phyloP scores from a whole-genome alignment of 2,113 vertebrate genomes.

The Proterorhinus semilunaris region DNA sequence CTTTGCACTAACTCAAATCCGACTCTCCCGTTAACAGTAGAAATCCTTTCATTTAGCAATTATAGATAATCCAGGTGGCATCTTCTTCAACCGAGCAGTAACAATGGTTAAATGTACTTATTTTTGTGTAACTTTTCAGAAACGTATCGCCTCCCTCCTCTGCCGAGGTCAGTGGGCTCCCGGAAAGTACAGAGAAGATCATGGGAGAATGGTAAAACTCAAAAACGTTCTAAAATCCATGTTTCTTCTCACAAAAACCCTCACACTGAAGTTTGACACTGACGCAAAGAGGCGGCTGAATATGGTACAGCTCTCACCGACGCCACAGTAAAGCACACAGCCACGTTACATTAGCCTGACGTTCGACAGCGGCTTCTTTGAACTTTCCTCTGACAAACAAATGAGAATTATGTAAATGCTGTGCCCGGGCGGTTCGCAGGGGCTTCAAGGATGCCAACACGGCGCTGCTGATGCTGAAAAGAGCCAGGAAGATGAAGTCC shows the following conservation, averaged over 20 bases:
- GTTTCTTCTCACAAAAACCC: background rate
- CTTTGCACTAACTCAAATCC: too few relatives aligned
- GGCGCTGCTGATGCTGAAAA: slow-evolving; percentile 88
- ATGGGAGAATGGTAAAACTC: slow-evolving; percentile 88
- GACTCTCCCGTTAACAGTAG: too few relatives aligned
- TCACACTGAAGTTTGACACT: background rate
- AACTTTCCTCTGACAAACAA: too few relatives aligned
- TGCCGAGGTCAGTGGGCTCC: slow-evolving; percentile 52
- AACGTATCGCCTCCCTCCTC: slow-evolving; percentile 54
- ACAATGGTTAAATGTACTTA: background rate
- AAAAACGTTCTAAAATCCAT: too few relatives aligned
- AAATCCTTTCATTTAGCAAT: too few relatives aligned
- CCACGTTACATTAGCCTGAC: background rate
- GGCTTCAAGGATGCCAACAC: slow-evolving; percentile 86
- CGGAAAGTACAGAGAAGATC: slow-evolving; percentile 85
- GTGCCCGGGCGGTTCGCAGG: slow-evolving; percentile 68
- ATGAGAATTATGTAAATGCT: background rate
- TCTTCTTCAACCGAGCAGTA: too few relatives aligned
- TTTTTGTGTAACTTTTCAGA: slow-evolving; percentile 40
- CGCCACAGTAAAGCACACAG: background rate
- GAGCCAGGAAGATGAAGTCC: slow-evolving; percentile 89
- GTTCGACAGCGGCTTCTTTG: background rate
- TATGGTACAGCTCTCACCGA: too few relatives aligned
- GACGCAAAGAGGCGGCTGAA: background rate
- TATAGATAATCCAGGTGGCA: too few relatives aligned